Percentiles rank a stretch among this genome's conserved stretches.
Conservation (phyloP, 2,797 vertebrate genomes). For the Graptemys geographica region DNA sequence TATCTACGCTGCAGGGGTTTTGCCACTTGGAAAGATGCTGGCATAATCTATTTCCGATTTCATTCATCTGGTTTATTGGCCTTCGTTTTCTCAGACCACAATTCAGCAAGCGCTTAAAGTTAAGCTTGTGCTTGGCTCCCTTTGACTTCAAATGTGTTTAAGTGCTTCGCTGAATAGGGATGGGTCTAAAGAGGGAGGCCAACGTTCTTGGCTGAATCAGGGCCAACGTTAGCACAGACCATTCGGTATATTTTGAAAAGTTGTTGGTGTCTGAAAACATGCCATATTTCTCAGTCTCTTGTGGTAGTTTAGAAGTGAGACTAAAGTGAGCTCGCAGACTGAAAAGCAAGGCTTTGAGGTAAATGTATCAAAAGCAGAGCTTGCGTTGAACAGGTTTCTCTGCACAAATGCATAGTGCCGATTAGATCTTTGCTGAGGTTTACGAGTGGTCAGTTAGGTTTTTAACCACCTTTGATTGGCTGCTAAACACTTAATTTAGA, state of each 20-base stretch:
- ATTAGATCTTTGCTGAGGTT: background rate
- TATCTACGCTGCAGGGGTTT: background rate
- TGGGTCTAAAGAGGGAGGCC: background rate
- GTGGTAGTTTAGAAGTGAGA: background rate
- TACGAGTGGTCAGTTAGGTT: background rate
- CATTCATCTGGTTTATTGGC: background rate
- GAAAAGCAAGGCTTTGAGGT: background rate
- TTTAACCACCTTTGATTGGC: background rate
- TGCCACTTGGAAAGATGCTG: no score
- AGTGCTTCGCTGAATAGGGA: background rate
- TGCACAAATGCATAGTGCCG: background rate
- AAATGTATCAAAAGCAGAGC: accelerated
- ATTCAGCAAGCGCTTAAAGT: background rate
- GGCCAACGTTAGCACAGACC: background rate
- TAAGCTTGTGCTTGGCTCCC: background rate
- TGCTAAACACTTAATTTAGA: background rate
- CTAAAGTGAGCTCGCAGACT: background rate
- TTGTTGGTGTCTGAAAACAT: background rate
- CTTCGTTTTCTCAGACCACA: background rate
- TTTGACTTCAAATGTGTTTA: background rate
- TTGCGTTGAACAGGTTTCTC: background rate
- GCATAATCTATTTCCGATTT: background rate
- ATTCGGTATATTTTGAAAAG: background rate
- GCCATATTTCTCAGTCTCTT: background rate
- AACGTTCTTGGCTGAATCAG: background rate